These are phyloP conservation scores for Itoplectis maculator DNA, from an alignment of 2,888 invertebrate genomes.

Conservation along the genomic window DNA sequence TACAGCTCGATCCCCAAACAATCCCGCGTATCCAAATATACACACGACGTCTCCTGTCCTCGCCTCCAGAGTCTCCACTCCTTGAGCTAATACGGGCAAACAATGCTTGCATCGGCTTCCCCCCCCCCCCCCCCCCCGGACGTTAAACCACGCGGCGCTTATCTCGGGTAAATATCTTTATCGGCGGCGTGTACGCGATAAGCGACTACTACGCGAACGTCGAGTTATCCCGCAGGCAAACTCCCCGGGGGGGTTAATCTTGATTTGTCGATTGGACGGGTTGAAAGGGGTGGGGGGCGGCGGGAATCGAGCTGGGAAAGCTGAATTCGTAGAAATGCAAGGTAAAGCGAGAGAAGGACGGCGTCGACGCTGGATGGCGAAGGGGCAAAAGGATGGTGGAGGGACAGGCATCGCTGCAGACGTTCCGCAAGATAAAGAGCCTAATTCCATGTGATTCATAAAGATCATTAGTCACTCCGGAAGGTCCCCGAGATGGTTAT, in stretches of 20 bases:
- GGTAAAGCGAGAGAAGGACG: slow-evolving; percentile 14
- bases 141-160: slow-evolving; percentile 64
- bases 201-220: slow-evolving; percentile 49
- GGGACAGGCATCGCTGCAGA: slow-evolving; percentile 51
- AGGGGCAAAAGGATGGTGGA: slow-evolving; percentile 37
- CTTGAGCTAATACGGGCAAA: slow-evolving; percentile 74
- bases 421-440: slow-evolving; percentile 66
- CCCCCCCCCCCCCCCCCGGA: slow-evolving; percentile 16
- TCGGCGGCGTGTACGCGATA: slow-evolving; percentile 72
- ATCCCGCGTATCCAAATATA: slow-evolving; percentile 72
- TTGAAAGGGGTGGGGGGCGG: slow-evolving; percentile 36
- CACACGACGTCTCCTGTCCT: slow-evolving; percentile 67
- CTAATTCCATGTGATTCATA: slow-evolving; percentile 75
- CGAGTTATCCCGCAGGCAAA: slow-evolving; percentile 72
- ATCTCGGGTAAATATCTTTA: slow-evolving; percentile 79
- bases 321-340: slow-evolving; percentile 37
- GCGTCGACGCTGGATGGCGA: slow-evolving; percentile 45
- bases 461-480: slow-evolving; percentile 74
- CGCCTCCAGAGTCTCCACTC: slow-evolving; percentile 36
- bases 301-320: slow-evolving; percentile 36
- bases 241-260: slow-evolving; percentile 70
- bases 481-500: slow-evolving; percentile 53
- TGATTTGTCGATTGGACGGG: slow-evolving; percentile 70
- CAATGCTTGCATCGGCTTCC: slow-evolving; percentile 62
- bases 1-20: slow-evolving; percentile 68